Evolutionary conservation across 92 coral and sea anemone species (phyloP), one percentile per base, ranked within the genome.

Genomic region (Paramuricea clavata): DNA sequence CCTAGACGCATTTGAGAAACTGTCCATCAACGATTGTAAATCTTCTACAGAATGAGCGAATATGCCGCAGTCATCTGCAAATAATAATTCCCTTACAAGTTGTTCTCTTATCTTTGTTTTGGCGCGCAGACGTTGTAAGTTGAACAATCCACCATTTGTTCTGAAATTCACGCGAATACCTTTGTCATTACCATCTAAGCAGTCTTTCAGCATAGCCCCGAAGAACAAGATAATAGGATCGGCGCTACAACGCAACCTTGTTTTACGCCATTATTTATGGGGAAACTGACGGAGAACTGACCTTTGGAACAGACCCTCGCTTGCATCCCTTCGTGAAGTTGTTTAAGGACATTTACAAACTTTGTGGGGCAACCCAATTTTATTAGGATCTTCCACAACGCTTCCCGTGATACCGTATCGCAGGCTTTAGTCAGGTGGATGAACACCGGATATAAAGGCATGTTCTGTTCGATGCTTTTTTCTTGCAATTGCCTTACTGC

Each of bases 51-150:
- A 57, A 62, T 86, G 87, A 26, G 87, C 70, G 12, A 52, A 8
- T 2, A 76, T 2, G 44, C 21, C 82, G 79, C 81, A 43, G 80
- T 87, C 90, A 28, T 87, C 87, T 13, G 81, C 90, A 31, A 80
- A 81, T 42, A 79, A 70, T 78, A 84, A 42, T 33, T 84, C 88
- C 50, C 43, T 25, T 50, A 87, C 47, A 60, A 81, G 52, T 33
- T 12, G 33, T 33, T 52, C 8, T 6, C 9, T 23, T 1, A 34
- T 30, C 43, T 33, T 49, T 21, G 67, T 25, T 35, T 49, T 49
- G 21, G 82, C 82, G 19, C 31, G 25, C 5, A 76, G 34, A 13
- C 34, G 82, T 17, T 32, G 15, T n/a, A 76, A 16, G 13, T 76
- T 52, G 34, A 73, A 76, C 1, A 76, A 65, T 25, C 31, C 13